Evolutionary conservation across 2,113 vertebrate genomes (phyloP), one percentile per base, ranked within the genome.

Genomic region (Rhinopomastus cyanomelas): DNA sequence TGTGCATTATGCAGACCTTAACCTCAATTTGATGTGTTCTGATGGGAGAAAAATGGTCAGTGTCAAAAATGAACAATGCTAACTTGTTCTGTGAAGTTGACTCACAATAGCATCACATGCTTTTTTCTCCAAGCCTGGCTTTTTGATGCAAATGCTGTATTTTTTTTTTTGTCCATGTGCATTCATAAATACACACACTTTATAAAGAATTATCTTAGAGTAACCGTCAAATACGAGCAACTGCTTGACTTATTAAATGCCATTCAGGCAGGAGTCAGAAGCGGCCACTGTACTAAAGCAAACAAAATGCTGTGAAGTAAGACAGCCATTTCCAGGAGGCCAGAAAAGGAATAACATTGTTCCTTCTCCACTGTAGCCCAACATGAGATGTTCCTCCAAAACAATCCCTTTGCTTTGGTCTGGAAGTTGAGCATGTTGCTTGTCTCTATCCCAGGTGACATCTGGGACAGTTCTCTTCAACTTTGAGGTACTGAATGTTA

Each of bases 391-490:
- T 49, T 85, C 12, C 23, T 60, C n/a, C 1, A 5, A 76, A 80
- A 44, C 0, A 0, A 48, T 74, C 11, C 8, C 1, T 6, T 74
- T 1, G 0, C 0, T 1, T 6, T 34, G 3, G 5, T 29, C 27
- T 51, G 20, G 19, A 48, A 17, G 16, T 48, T 48, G 12, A 74
- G 16, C 10, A 9, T 1, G 0, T 60, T 56, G 5, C 12, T 9
- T 0, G 1, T 53, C 18, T 61, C 13, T 44, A 5, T 6, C 2
- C 0, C 4, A 8, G 17, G 11, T 68, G 22, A 18, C 13, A 9
- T 16, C 7, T 69, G 29, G 6, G 30, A 4, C 3, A 44, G 16
- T 88, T 71, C 51, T 55, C 17, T 76, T 59, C 7, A 0, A 0
- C 17, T 20, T 6, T 4, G 6, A 6, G 6, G 81, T 80, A 32